Evolutionary conservation across 2,888 invertebrate species (phyloP), one percentile per base, ranked within the genome.

Genomic region (Imbricaverruca yamaguchii): DNA sequence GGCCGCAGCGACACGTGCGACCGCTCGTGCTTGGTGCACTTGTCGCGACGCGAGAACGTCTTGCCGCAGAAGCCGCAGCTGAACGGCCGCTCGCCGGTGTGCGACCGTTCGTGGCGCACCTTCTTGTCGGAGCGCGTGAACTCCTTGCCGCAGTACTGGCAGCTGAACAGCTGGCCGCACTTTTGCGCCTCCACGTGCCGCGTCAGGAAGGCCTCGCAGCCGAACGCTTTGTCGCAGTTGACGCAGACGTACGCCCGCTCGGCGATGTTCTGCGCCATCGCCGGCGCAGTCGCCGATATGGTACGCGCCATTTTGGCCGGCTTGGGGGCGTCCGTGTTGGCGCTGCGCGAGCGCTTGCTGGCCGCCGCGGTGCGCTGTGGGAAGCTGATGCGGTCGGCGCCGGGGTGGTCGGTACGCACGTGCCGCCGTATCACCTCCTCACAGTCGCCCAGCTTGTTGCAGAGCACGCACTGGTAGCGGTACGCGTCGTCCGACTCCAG

Each of bases 301-400:
- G 77, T 12, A 2, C 77, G 77, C 77, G 53, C 10, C 77, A 77
- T 55, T 21, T 56, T 55, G n/a, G 77, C 55, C 21, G 55, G 53
- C 77, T 77, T 77, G 77, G 55, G n/a, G n/a, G 55, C 77, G 77
- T 11, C 53, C 1, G n/a, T 39, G 56, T 55, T 9, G 13, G 56
- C 12, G 7, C 55, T n/a, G 77, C 55, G 53, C 56, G 74, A 18
- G 21, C 74, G 74, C 55, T 77, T 77, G 55, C 3, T 13, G n/a
- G 77, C n/a, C 56, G 77, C 21, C 56, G 21, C 15, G 2, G 61
- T 61, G 61, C 15, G n/a, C 56, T 21, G 55, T n/a, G 77, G 77
- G 77, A 77, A 77, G 77, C 77, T 77, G 77, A 77, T 77, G 56
- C 77, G 77, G 56, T 77, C 77, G 77, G 77, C 77, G 77, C 77